Evolutionary conservation across 2,888 invertebrate species (phyloP), one percentile per base, ranked within the genome.

Genomic region (Netelia fuscicornis): DNA sequence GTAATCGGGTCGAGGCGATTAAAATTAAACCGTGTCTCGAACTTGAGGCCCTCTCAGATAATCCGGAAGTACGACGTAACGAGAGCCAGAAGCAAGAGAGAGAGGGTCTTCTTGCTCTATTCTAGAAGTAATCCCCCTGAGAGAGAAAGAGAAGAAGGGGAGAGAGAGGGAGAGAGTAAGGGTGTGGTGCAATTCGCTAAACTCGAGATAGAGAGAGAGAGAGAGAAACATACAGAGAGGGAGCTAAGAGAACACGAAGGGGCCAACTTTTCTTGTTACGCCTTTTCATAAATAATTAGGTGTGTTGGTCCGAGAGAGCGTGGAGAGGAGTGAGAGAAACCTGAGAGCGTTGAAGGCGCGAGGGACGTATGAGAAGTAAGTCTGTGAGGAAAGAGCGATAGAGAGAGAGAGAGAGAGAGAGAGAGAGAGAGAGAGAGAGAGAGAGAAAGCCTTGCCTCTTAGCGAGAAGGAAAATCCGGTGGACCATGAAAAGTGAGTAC

Each of bases 251-350:
- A 30, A 30, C 56, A 67, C 42, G 20, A 60, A 37, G 71, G 42
- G 64, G 65, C 77, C 82, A 83, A 83, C 82, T 78, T 83, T 84
- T 84, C 80, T 84, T 84, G 80, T 81, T 84, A 84, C 80, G 80
- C 72, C 72, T 77, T 84, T 80, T 76, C 76, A 81, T 84, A 84
- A 80, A 84, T 84, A 81, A 84, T 84, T 84, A 81, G 81, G 84
- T 77, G 72, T 67, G 81, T 72, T 67, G 67, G 54, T 77, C 42
- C 65, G 65, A 76, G 76, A 72, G 80, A 71, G 79, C 79, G 70
- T 20, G 79, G 37, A 74, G 76, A 17, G 54, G 11, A 20, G 56
- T 64, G 56, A 52, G 52, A 52, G n/a, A 52, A 52, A 10, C 13
- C 52, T 11, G 52, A 62, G 30, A 76, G 37, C 64, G 76, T 56